A percentile compares a stretch with the other conserved stretches of the same genome.
Evolutionary conservation across 1,140 invertebrate genomes (phyloP).

Genomic region (Drosophila lini): DNA sequence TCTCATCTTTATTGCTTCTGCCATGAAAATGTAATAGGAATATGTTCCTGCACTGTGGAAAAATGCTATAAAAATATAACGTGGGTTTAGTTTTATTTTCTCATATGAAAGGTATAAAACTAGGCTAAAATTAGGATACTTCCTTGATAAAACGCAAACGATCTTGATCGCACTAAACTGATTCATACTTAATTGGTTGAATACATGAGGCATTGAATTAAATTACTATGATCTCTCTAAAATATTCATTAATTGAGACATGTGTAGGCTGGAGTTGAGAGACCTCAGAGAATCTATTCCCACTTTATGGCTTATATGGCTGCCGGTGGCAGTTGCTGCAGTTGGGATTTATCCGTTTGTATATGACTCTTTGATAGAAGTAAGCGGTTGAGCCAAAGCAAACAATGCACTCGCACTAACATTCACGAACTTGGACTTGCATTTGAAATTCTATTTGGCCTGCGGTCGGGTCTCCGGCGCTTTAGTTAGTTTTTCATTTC

Average conservation of each 20-base stretch:
- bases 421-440: constrained; percentile 35
- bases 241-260: constrained; percentile 1
- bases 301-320: constrained; percentile 39
- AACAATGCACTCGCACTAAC: constrained; percentile 43
- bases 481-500: constrained; percentile 49
- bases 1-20: constrained; percentile 41
- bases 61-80: background rate
- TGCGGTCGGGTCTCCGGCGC: constrained; percentile 33
- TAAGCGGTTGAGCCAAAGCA: constrained; percentile 20
- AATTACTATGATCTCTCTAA: background rate
- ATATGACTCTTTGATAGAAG: constrained; percentile 21
- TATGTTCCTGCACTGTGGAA: constrained; percentile 12
- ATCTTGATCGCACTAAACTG: background rate
- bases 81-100: no score
- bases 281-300: constrained; percentile 7
- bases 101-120: no score
- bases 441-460: constrained; percentile 54
- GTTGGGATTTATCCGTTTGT: constrained; percentile 42
- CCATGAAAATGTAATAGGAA: constrained; percentile 24
- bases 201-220: background rate
- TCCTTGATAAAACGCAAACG: no score
- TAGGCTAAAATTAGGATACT: background rate
- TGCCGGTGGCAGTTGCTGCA: constrained; percentile 33
- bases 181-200: background rate
- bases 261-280: constrained; percentile 22